Conservation (phyloP, 1,140 invertebrate species). For the Bilobella aurantiaca region DNA sequence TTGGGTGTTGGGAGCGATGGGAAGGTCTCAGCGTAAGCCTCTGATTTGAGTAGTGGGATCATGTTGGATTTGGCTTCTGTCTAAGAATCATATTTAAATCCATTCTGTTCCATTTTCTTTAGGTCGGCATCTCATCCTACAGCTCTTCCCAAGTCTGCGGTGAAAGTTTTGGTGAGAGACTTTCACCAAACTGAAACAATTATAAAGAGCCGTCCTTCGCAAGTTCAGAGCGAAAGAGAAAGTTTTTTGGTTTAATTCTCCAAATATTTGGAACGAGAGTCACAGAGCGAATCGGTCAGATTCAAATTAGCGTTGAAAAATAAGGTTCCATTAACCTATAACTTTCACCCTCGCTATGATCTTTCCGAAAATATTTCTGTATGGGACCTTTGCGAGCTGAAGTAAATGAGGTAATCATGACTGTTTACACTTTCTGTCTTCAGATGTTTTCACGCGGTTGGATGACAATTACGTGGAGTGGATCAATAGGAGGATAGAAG, state of each 20-base stretch:
- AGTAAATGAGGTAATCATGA: neutral
- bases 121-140: conserved; percentile 32
- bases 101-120: neutral
- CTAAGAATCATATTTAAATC: neutral
- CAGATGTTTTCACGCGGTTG: conserved; percentile 34
- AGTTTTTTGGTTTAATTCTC: neutral
- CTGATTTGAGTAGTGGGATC: too few species aligned
- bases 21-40: too few species aligned
- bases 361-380: neutral
- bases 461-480: conserved; percentile 23
- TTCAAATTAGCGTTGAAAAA: neutral
- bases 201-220: neutral
- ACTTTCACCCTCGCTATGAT: neutral
- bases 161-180: conserved; percentile 18
- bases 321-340: neutral
- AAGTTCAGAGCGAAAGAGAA: neutral
- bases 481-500: conserved; percentile 27
- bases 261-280: neutral
- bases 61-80: neutral
- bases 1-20: too few species aligned
- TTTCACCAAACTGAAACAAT: neutral
- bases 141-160: conserved; percentile 32
- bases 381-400: neutral
- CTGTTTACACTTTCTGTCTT: neutral
- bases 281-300: neutral